Evolutionary conservation across 92 coral and sea anemone genomes (phyloP), one percentile per base, ranked within the genome.

Genomic region (Isaurus tuberculatus): DNA sequence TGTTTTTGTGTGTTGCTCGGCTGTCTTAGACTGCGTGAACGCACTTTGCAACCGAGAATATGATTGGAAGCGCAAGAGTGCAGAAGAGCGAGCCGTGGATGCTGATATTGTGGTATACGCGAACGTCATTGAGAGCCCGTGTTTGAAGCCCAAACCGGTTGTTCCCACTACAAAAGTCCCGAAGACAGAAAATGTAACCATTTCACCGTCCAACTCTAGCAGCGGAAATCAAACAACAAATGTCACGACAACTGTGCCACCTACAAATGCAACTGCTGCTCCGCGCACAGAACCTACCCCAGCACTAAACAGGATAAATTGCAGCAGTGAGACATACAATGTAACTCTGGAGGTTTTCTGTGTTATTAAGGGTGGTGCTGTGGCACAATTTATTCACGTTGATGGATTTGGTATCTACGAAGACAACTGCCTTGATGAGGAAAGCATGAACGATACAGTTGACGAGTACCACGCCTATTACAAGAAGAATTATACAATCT

Each of bases 61-160:
- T 79, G 93, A 91, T 37, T 93, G 97, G 97, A 51, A 69, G 57
- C 83, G 89, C n/a, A 86, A 91, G 73, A 16, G 83, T 29, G 43
- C 70, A 29, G 36, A 30, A 26, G 84, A 89, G 64, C 84, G 94
- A 49, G 91, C 95, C 53, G 37, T n/a, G n/a, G 92, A 91, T 25
- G 94, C 94, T 1, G 98, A 93, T 26, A 91, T 93, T 11, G 86
- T 93, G 8, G 60, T 93, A 30, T 93, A 87, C 81, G 98, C 92
- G 27, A 91, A 84, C 17, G 87, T 93, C 10, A 42, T 85, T 13
- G 84, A 87, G 55, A 93, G 98, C 33, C 98, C 98, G 16, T 93
- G 98, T 65, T 20, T 49, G 23, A 93, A 93, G 33, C 97, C 97
- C 17, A 80, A 36, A 4, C 86, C 86, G 23, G 77, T 72, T 0